Evolutionary conservation across 2,797 vertebrate species (phyloP).

Genomic region (Malacoraja senta): DNA sequence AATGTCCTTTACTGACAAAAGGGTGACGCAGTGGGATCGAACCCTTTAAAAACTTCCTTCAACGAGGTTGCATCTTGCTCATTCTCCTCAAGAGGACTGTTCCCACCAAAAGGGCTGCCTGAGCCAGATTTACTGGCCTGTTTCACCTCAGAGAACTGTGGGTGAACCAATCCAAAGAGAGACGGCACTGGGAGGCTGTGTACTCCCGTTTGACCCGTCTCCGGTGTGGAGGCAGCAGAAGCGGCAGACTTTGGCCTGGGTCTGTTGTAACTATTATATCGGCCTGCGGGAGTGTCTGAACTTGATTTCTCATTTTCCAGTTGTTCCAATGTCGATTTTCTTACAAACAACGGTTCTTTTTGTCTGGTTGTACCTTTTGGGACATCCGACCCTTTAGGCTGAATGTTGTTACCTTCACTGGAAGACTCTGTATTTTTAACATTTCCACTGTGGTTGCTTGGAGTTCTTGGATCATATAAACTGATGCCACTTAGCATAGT

Average conservation of each 20-base stretch:
- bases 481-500: slow-evolving; percentile 81
- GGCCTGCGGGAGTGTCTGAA: slow-evolving; percentile 61
- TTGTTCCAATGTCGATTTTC: slow-evolving; percentile 83
- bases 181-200: slow-evolving; percentile 83
- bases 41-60: slow-evolving; percentile 95
- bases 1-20: slow-evolving; percentile 74
- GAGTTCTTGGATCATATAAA: slow-evolving; percentile 82
- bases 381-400: slow-evolving; percentile 54
- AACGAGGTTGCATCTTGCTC: slow-evolving; percentile 84
- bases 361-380: slow-evolving; percentile 58
- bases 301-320: slow-evolving; percentile 64
- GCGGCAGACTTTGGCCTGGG: slow-evolving; percentile 53
- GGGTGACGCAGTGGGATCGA: slow-evolving; percentile 89
- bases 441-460: slow-evolving; percentile 55
- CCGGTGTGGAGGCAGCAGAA: slow-evolving; percentile 41
- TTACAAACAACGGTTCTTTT: slow-evolving; percentile 80
- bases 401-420: slow-evolving; percentile 22
- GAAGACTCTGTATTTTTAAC: slow-evolving; percentile 48
- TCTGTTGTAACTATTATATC: slow-evolving; percentile 90
- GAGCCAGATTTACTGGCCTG: slow-evolving; percentile 66
- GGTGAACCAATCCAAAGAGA: slow-evolving; percentile 61
- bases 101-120: slow-evolving; percentile 78
- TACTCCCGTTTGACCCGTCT: slow-evolving; percentile 50
- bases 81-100: slow-evolving; percentile 63
- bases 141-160: slow-evolving; percentile 56